Evolutionary conservation across 2,888 invertebrate species (phyloP), one percentile per base, ranked within the genome.

Genomic region (Congeria kusceri): DNA sequence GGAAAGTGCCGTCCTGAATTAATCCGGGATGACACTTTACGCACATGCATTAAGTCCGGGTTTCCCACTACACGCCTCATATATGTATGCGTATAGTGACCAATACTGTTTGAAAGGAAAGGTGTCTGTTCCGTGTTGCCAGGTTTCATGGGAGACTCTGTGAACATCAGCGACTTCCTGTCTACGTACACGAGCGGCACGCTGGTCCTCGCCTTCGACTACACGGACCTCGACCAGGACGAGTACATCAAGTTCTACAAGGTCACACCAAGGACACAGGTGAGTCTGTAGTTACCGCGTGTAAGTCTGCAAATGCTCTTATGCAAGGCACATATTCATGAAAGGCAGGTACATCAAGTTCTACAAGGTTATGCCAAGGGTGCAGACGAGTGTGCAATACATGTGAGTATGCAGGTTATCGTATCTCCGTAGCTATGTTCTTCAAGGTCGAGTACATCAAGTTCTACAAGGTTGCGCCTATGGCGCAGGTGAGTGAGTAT

Each of bases 191-290:
- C 96, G 96, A 94, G 93, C 29, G 95, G 95, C 53, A 96, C 96
- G 93, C 91, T 96, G 18, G 95, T 97, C 47, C 90, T 95, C 5
- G 95, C 95, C 75, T 93, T 96, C 18, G 92, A 94, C 46, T 90
- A 97, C 15, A 95, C 95, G 0, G 93, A 95, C 0, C 92, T 95
- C 32, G 74, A 78, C n/a, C 61, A 65, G 5, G 74, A 79, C 27
- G 83, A 83, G 75, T 92, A 94, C 0, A 94, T 96, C 25, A 95
- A 95, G 91, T 95, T 96, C 0, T 96, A 95, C 88, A 96, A 96
- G 95, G 96, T 96, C 44, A 87, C 89, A 59, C 90, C 87, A 27
- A 80, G 92, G 57, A 76, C 87, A 27, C 91, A 91, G 90, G 93
- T 93, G 73, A 67, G 71, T 53, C 11, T 7, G 53, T 53, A 23